Evolutionary conservation across 30 jellyfish, hydroid and myxozoan species (phyloP), one percentile per base, ranked within the genome.

Genomic region (Haliclystus octoradiatus): DNA sequence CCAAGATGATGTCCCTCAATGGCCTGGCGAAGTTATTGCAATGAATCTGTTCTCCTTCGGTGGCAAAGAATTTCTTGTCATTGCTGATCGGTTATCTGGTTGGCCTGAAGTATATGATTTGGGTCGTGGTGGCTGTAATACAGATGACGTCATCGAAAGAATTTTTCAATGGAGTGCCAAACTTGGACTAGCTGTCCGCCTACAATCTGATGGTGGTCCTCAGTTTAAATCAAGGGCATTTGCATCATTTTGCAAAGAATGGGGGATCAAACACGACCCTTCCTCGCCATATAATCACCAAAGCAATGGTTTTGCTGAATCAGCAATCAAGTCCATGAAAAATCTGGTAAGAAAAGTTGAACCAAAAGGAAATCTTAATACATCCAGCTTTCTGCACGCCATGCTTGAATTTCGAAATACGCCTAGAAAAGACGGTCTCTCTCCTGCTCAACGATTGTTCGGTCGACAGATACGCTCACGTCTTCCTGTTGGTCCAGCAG

Each of bases 151-250:
- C 12, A 28, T 52, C 25, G 33, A 2, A 30, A 26, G 66, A 24
- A 69, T 27, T 19, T 62, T 62, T 47, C 9, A 68, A 26, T 28
- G 27, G 1, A 34, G 28, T 74, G 77, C 78, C 2, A 40, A 62
- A 3, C 85, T 62, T 50, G 78, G 85, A n/a, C 40, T 74, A 28
- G 78, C 85, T 62, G 63, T 62, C 22, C 71, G 33, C 29, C 49
- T 74, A 14, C 31, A 62, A 35, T 71, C 85, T 9, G 85, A 74
- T 51, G 61, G 61, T 31, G 32, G 13, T 3, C 66, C 75, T 52
- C 61, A 68, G 29, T 68, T 29, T 52, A 53, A 57, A 53, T 13
- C 63, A 19, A 1, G 31, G 7, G 66, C 30, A 22, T 72, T 53
- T 31, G 22, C 12, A n/a, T 52, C 31, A 5, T 72, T 72, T 72